phyloP scores from a whole-genome alignment of 2,113 vertebrate genomes.

The Peromyscus polionotus region DNA sequence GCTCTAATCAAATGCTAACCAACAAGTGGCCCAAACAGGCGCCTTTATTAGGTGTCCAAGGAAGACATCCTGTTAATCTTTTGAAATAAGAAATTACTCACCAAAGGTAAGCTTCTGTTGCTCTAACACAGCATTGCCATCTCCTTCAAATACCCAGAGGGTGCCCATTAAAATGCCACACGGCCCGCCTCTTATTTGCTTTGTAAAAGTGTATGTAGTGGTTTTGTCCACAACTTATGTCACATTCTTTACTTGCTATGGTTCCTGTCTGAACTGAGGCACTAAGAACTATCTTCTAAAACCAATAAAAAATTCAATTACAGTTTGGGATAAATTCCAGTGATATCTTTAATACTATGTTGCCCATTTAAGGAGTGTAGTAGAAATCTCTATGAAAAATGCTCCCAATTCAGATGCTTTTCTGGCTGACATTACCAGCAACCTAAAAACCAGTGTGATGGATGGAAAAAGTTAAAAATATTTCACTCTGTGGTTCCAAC shows the following conservation, averaged over 20 bases:
- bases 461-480: slow-evolving; percentile 81
- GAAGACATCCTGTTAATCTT: slow-evolving; percentile 6
- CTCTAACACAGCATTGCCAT: neutral
- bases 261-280: slow-evolving; percentile 27
- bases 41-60: neutral
- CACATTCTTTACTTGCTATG: neutral
- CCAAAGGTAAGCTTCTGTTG: neutral
- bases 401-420: slow-evolving; percentile 74
- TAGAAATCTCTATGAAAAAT: slow-evolving; percentile 75
- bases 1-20: neutral
- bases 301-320: slow-evolving; percentile 73
- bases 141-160: neutral
- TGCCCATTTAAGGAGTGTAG: slow-evolving; percentile 63
- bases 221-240: neutral
- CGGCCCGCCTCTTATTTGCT: neutral
- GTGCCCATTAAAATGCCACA: slow-evolving; percentile 6
- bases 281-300: slow-evolving; percentile 53
- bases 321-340: slow-evolving; percentile 71
- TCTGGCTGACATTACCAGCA: slow-evolving; percentile 67
- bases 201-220: neutral
- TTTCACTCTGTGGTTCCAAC: slow-evolving; percentile 75
- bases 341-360: slow-evolving; percentile 73
- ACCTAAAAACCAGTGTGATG: slow-evolving; percentile 69
- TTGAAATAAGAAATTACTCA: slow-evolving; percentile 40
- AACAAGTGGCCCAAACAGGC: neutral